phyloP scores from a whole-genome alignment of 1,140 invertebrate genomes.

The Drosophila paulistorum region DNA sequence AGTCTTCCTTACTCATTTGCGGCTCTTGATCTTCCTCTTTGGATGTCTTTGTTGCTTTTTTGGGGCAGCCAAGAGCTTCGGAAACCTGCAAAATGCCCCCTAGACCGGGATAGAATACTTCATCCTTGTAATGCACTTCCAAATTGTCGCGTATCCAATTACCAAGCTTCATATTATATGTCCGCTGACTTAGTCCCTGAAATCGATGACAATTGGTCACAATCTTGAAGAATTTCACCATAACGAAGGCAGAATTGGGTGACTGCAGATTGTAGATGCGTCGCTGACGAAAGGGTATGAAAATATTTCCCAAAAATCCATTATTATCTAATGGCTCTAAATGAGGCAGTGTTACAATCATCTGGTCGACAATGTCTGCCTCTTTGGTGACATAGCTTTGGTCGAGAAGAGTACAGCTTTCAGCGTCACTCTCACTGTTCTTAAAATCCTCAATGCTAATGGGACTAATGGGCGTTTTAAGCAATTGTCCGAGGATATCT shows the following conservation, averaged over 20 bases:
- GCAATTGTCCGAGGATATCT: constrained; percentile 49
- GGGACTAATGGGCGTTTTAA: constrained; percentile 35
- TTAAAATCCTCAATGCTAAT: constrained; percentile 24
- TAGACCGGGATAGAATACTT: constrained; percentile 77
- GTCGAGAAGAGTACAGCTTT: constrained; percentile 59
- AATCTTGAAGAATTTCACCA: constrained; percentile 68
- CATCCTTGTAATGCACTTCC: constrained; percentile 65
- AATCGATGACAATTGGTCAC: constrained; percentile 66
- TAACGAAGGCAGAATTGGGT: constrained; percentile 46
- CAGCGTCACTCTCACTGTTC: constrained; percentile 38
- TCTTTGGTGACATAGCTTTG: constrained; percentile 29
- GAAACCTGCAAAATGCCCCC: constrained; percentile 70
- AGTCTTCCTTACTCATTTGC: background rate
- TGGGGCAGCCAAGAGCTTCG: constrained; percentile 34
- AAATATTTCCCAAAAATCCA: constrained; percentile 66
- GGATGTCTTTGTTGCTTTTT: background rate
- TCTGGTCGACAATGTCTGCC: constrained; percentile 36
- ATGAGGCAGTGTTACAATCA: constrained; percentile 70
- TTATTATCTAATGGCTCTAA: constrained; percentile 58
- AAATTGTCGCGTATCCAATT: constrained; percentile 69
- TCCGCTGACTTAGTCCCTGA: constrained; percentile 47
- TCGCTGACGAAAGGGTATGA: constrained; percentile 68
- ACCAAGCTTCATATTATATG: constrained; percentile 62
- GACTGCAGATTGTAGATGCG: constrained; percentile 73
- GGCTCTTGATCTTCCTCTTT: background rate